These are phyloP conservation scores for Ictidomys tridecemlineatus DNA, from an alignment of 2,113 vertebrate species.

Conservation along the genomic window DNA sequence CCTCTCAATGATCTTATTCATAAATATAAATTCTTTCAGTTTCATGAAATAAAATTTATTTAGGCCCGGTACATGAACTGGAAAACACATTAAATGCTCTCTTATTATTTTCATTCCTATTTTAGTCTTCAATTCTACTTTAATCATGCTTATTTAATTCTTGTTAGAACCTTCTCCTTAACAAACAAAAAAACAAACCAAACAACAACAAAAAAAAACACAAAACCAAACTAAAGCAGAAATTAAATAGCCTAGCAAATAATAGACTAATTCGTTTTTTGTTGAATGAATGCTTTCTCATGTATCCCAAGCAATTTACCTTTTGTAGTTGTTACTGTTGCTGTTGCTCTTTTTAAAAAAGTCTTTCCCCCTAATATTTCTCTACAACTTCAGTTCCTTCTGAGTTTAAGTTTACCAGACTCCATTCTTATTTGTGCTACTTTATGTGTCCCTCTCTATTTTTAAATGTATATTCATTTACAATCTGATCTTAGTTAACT, in stretches of 20 bases:
- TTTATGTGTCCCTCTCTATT: not conserved
- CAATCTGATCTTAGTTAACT: conserved; percentile 6
- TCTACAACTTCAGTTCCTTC: not conserved
- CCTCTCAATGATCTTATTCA: not conserved
- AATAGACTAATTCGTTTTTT: not conserved
- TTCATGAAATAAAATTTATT: not conserved
- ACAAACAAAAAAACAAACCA: not conserved
- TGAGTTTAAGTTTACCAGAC: not conserved
- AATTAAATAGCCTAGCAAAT: not conserved
- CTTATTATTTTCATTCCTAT: conserved; percentile 52
- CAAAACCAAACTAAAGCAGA: not conserved
- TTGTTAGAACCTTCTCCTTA: conserved; percentile 46
- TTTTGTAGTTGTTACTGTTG: not conserved
- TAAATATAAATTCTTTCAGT: not conserved
- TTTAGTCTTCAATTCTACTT: conserved; percentile 15
- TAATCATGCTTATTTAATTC: not conserved
- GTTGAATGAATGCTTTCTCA: not conserved
- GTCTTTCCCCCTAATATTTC: not conserved
- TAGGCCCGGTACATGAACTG: not conserved
- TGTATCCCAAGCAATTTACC: not conserved
- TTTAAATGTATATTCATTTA: not conserved
- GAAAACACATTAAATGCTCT: not conserved
- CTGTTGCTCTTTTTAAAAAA: not conserved
- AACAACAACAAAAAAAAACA: too few relatives aligned
- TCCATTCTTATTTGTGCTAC: not conserved